phyloP scores from a whole-genome alignment of 2,797 vertebrate species.

The Odontamblyopus lacepedii region DNA sequence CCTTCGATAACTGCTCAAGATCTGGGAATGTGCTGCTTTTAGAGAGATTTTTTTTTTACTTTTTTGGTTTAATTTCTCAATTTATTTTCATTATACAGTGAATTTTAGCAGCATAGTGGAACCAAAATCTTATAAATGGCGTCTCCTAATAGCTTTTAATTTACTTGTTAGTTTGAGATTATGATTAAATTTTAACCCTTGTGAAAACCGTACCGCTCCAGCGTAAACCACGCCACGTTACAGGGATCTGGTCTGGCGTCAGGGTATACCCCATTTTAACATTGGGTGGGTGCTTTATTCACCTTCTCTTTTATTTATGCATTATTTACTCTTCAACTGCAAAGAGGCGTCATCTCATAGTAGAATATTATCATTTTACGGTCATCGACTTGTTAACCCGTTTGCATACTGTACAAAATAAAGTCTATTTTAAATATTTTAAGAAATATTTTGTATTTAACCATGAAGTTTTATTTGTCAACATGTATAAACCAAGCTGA shows the following conservation, averaged over 20 bases:
- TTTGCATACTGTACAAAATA: conserved; percentile 85
- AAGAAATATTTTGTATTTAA: conserved; percentile 85
- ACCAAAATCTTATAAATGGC: too few relatives aligned
- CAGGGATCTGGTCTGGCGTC: conserved; percentile 70
- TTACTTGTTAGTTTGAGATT: too few relatives aligned
- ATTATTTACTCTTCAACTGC: conserved; percentile 56
- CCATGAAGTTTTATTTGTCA: conserved; percentile 80
- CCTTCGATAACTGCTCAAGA: too few relatives aligned
- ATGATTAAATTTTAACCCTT: not conserved
- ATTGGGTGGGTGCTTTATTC: conserved; percentile 65
- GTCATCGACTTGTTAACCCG: conserved; percentile 80
- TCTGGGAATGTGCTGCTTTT: too few relatives aligned
- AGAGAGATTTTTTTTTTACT: too few relatives aligned
- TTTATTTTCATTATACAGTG: too few relatives aligned
- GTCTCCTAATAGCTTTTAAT: too few relatives aligned
- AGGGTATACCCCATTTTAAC: conserved; percentile 42
- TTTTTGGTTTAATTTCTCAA: too few relatives aligned
- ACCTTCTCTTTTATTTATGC: conserved; percentile 52
- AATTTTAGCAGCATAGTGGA: too few relatives aligned
- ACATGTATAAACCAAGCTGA: conserved; percentile 70
- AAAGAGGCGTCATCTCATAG: conserved; percentile 75
- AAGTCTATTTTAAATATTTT: conserved; percentile 87
- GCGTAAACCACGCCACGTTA: conserved; percentile 23
- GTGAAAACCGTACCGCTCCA: not conserved
- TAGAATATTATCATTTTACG: conserved; percentile 79